Evolutionary conservation across 2,113 vertebrate species (phyloP), one percentile per base, ranked within the genome.

Genomic region (Entomyzon cyanotis): DNA sequence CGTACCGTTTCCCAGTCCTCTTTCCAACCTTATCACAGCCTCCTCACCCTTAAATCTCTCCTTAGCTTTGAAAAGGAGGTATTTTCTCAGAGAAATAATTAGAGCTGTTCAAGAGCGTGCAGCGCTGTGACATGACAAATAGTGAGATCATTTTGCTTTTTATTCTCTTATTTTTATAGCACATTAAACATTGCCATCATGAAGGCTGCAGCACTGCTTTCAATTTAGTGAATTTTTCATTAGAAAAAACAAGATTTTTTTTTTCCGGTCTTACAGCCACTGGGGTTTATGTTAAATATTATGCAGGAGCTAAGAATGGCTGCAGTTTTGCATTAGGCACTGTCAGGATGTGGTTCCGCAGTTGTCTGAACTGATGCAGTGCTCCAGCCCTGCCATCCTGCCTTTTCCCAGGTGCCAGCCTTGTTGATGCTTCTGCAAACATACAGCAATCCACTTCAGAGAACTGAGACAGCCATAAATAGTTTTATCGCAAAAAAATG

Each of bases 231-330:
- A 39, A 24, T 58, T 87, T 77, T 81, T 84, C 18, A 44, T 41
- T 33, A 41, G 46, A 60, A 37, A 37, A 37, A 73, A 47, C 7
- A 12, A 14, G 30, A 27, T 44, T 60, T 27, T 11, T 42, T 28
- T 33, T 58, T 50, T 35, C 20, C 0, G 0, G 7, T 53, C 28
- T 73, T 69, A 27, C 3, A 42, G 37, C 5, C 24, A 7, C 46
- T 37, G 37, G 7, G 17, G 15, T 44, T 76, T 59, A 11, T 18
- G 17, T 28, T 55, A 16, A 63, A 80, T 76, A 64, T 24, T 9
- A 33, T 27, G 24, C 27, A 30, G 33, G 76, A 56, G 12, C 30
- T 42, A n/a, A 67, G 35, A 64, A 47, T 1, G 4, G n/a, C 33
- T 56, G 5, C 33, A 4, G 5, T 31, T 41, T 28, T 63, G 70